Percentiles rank a stretch among this genome's conserved stretches.
These are phyloP conservation scores for Trachymyrmex septentrionalis DNA, from an alignment of 1,140 invertebrate genomes.

Conservation along the genomic window DNA sequence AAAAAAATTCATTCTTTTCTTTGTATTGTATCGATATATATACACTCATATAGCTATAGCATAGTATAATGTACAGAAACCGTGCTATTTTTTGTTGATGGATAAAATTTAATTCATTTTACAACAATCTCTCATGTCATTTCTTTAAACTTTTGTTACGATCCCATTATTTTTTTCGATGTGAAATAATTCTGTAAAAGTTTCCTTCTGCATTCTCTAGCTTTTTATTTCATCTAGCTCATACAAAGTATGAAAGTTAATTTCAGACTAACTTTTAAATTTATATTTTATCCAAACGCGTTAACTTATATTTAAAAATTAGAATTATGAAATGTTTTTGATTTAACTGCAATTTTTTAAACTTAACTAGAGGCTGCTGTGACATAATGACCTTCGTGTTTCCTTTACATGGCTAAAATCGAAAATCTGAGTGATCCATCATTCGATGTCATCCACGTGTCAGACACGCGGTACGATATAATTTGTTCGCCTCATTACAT, in stretches of 20 bases:
- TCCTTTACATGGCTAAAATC: constrained; percentile 30
- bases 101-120: background rate
- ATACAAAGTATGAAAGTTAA: constrained; percentile 2
- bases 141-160: background rate
- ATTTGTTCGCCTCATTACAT: constrained; percentile 60
- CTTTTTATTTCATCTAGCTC: background rate
- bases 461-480: constrained; percentile 36
- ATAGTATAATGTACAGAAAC: background rate
- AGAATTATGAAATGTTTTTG: background rate
- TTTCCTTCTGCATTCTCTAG: background rate
- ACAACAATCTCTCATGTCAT: background rate
- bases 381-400: constrained; percentile 26
- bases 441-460: constrained; percentile 34
- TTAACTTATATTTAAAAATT: constrained; percentile 16
- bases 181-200: background rate
- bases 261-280: constrained; percentile 19
- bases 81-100: background rate
- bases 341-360: constrained; percentile 31
- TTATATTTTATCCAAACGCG: constrained; percentile 16
- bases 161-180: background rate
- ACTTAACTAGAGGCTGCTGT: background rate
- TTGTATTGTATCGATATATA: background rate
- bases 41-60: background rate
- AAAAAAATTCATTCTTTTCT: background rate
- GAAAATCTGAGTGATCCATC: constrained; percentile 50